phyloP scores from a whole-genome alignment of 2,113 vertebrate species.

The Prochilodus magdalenae region DNA sequence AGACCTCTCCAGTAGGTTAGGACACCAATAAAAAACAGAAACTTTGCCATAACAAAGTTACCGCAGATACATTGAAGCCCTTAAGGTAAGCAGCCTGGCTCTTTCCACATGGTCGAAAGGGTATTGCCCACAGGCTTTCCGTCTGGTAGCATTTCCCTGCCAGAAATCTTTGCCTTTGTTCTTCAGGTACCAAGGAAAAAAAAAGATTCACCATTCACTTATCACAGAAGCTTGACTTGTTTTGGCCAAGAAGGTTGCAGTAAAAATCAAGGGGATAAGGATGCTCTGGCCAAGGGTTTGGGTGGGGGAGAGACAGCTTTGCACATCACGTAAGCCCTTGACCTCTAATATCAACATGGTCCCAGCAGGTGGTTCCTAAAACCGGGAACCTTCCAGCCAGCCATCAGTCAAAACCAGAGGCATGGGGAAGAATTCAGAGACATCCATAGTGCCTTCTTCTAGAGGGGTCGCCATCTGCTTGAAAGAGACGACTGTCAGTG shows the following conservation, averaged over 20 bases:
- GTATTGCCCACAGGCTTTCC: slow-evolving; percentile 39
- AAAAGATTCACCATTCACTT: slow-evolving; percentile 40
- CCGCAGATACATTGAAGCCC: slow-evolving; percentile 44
- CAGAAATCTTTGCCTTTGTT: slow-evolving; percentile 64
- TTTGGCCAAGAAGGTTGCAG: slow-evolving; percentile 29
- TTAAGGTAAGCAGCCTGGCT: slow-evolving; percentile 53
- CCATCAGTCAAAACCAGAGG: slow-evolving; percentile 72
- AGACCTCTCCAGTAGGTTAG: slow-evolving; percentile 30
- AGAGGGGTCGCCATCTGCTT: slow-evolving; percentile 74
- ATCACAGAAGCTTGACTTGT: slow-evolving; percentile 36
- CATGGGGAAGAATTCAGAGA: slow-evolving; percentile 67
- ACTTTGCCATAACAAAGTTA: slow-evolving; percentile 47
- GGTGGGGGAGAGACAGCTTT: slow-evolving; percentile 6
- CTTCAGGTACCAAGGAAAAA: slow-evolving; percentile 64
- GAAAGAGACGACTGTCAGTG: slow-evolving; percentile 69
- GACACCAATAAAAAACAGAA: slow-evolving; percentile 20
- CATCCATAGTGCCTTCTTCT: slow-evolving; percentile 80
- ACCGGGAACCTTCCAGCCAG: slow-evolving; percentile 56
- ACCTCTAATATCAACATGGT: slow-evolving; percentile 41
- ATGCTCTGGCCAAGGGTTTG: slow-evolving; percentile 27
- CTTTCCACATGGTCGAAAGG: slow-evolving; percentile 53
- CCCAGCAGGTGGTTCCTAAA: slow-evolving; percentile 46
- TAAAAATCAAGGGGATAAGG: slow-evolving; percentile 47
- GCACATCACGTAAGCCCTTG: slow-evolving; percentile 43
- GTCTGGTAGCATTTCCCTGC: slow-evolving; percentile 53